Conservation (phyloP, 1,140 invertebrate genomes). For the Drosophila bocki region DNA sequence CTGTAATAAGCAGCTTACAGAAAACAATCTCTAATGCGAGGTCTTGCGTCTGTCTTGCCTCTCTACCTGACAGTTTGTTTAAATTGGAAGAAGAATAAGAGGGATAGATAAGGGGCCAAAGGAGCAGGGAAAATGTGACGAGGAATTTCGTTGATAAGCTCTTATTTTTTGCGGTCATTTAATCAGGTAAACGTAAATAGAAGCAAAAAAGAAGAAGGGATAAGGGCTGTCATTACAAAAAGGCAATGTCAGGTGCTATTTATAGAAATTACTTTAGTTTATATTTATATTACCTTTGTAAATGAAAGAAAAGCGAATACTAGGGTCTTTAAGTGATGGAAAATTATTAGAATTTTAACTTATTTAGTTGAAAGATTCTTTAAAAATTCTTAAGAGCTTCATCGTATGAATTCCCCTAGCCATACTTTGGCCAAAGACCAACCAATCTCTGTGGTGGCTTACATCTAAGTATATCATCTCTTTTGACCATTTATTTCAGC, state of each 20-base stretch:
- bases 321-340: neutral
- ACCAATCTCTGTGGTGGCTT: neutral
- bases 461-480: neutral
- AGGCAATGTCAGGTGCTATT: neutral
- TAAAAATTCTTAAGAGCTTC: no score
- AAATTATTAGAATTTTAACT: neutral
- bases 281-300: neutral
- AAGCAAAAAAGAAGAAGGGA: neutral
- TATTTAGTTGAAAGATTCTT: neutral
- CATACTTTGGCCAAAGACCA: neutral
- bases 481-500: constrained; percentile 24
- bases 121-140: constrained; percentile 18
- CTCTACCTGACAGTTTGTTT: constrained; percentile 30
- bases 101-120: constrained; percentile 4
- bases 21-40: constrained; percentile 51
- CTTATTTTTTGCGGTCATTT: constrained; percentile 52
- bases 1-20: constrained; percentile 62
- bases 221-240: neutral
- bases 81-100: constrained; percentile 26
- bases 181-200: constrained; percentile 34
- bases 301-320: neutral
- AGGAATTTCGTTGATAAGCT: constrained; percentile 39
- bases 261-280: neutral
- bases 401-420: neutral
- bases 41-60: neutral